phyloP scores from a whole-genome alignment of 2,113 vertebrate genomes.

The Gasterosteus aculeatus region DNA sequence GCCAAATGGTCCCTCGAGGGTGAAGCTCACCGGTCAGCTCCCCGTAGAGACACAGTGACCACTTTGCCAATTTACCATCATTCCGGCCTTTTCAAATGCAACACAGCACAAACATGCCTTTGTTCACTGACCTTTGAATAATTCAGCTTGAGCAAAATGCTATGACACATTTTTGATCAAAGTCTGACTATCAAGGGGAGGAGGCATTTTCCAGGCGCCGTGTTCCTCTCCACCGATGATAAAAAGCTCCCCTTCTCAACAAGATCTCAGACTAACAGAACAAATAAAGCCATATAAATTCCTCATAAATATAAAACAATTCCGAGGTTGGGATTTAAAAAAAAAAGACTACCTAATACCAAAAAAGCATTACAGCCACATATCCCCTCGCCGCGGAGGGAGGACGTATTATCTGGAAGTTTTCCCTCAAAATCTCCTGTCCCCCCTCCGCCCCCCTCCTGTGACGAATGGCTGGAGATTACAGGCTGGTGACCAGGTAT shows the following conservation, averaged over 20 bases:
- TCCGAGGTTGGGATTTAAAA: slow-evolving; percentile 43
- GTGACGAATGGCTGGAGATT: slow-evolving; percentile 72
- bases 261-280: slow-evolving; percentile 39
- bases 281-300: slow-evolving; percentile 41
- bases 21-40: slow-evolving; percentile 66
- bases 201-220: slow-evolving; percentile 61
- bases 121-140: slow-evolving; percentile 81
- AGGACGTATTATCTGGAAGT: slow-evolving; percentile 59
- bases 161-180: slow-evolving; percentile 79
- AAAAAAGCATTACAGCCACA: slow-evolving; percentile 23
- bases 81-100: slow-evolving; percentile 70
- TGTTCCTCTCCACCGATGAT: slow-evolving; percentile 62
- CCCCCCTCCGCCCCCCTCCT: slow-evolving; percentile 31
- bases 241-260: slow-evolving; percentile 54
- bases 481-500: slow-evolving; percentile 69
- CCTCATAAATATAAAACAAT: slow-evolving; percentile 46
- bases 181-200: slow-evolving; percentile 68
- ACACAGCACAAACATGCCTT: slow-evolving; percentile 71
- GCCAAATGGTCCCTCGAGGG: slow-evolving; percentile 70
- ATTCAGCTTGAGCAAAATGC: slow-evolving; percentile 75
- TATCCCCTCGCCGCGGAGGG: slow-evolving; percentile 27
- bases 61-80: slow-evolving; percentile 74
- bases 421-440: slow-evolving; percentile 55
- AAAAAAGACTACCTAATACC: slow-evolving; percentile 34
- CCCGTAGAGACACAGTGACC: slow-evolving; percentile 56